Base-by-base conservation (phyloP, 2,888 invertebrate species). In the Nasonovia ribisnigri region DNA sequence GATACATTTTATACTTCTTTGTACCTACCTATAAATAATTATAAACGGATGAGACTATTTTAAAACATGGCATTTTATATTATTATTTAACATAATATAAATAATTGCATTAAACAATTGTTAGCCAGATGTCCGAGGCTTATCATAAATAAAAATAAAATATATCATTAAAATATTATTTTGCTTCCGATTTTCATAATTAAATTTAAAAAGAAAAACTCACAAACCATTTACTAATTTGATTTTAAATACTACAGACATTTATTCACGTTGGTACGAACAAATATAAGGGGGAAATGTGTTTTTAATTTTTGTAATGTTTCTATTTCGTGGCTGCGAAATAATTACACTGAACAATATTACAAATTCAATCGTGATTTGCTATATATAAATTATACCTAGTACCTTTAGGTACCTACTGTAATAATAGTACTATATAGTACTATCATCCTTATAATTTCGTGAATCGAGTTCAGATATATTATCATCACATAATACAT, bases 361-460 rank as follows among this genome's bases (percentile, higher is more conserved):
- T 67, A 88, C 67, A 42, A 88, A 88, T 84, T 54, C 54, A 77
- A 88, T 88, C 88, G 92, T 88, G 92, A 92, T 92, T 67, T 54
- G 54, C 36, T 36, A 86, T 84, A 54, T 57, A 54, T 67, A n/a
- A 1, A 67, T 67, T 67, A 67, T 6, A 67, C 36, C 36, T 36
- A 6, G 16, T 36, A 88, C 67, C 16, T 43, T 3, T 54, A 6
- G 10, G 43, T 67, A 36, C 8, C 16, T 20, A 46, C 42, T 43
- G 43, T 43, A 77, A 20, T 20, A 26, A 54, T 54, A 54, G 20
- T 36, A 36, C 3, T 3, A 54, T 54, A 54, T 54, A 20, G 20
- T 87, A 88, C 54, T 51, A 48, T 87, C 29, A 24, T 54, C 46
- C 26, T 54, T 60, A 60, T 36, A 51, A 92, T 42, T 86, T 86